Percentiles rank a stretch among this genome's conserved stretches.
Conservation (phyloP, 2,888 invertebrate species). For the Heliconius cydno region DNA sequence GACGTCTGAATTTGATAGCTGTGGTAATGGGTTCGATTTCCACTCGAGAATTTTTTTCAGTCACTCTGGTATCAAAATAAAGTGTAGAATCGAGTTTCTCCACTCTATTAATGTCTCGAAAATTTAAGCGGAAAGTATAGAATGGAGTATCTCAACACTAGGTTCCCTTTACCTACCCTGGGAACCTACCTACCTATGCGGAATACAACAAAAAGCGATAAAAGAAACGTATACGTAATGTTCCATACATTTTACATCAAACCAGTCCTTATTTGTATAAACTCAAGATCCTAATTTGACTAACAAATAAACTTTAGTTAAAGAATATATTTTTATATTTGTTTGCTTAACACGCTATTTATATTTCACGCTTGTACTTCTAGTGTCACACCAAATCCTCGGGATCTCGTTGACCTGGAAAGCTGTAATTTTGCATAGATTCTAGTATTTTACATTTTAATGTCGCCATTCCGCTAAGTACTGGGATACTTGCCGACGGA, state of each 20-base stretch:
- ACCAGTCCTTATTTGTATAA: neutral
- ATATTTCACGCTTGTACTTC: constrained; percentile 32
- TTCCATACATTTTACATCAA: neutral
- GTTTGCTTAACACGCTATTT: constrained; percentile 9
- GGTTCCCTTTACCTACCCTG: neutral
- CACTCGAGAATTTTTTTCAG: neutral
- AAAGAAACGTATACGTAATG: too few relatives aligned
- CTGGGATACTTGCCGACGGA: constrained; percentile 45
- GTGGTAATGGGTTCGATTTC: too few relatives aligned
- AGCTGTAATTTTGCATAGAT: constrained; percentile 50
- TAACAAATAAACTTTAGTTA: neutral
- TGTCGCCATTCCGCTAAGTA: constrained; percentile 48
- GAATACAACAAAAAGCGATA: neutral
- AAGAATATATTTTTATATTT: neutral
- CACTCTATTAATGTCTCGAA: neutral
- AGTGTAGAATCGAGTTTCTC: neutral
- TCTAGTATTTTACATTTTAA: constrained; percentile 49
- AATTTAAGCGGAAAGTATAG: neutral
- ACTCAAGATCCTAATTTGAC: neutral
- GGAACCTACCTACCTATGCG: neutral
- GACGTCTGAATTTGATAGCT: too few relatives aligned
- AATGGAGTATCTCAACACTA: neutral
- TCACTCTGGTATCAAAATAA: neutral
- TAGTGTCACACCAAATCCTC: constrained; percentile 44
- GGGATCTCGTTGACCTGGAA: constrained; percentile 49